phyloP scores from a whole-genome alignment of 2,113 vertebrate genomes.

The Myanophis thanlyinensis region DNA sequence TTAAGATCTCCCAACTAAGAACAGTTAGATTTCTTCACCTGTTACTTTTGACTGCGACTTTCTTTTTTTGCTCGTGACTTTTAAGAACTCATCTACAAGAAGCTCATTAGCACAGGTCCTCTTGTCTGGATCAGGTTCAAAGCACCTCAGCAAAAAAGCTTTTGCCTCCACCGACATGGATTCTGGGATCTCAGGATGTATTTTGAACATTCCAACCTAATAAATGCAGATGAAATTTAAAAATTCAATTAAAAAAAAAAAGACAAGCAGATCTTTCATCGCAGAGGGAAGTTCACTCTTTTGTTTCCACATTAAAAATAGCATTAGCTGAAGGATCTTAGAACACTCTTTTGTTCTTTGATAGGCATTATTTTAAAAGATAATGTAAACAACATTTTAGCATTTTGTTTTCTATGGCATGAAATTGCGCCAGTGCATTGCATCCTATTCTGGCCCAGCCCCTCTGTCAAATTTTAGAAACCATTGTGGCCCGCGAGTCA shows the following conservation, averaged over 20 bases:
- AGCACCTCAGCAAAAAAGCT: conserved; percentile 93
- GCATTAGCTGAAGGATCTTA: not conserved
- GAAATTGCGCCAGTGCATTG: no score
- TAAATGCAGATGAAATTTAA: conserved; percentile 8
- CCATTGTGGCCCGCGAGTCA: no score
- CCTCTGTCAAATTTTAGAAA: no score
- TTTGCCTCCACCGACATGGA: conserved; percentile 97
- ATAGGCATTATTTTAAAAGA: not conserved
- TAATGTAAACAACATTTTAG: not conserved
- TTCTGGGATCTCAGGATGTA: conserved; percentile 97
- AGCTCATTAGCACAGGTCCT: conserved; percentile 86
- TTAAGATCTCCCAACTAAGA: not conserved
- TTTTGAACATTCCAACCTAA: conserved; percentile 99
- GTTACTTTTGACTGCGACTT: conserved; percentile 84
- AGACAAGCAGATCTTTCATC: conserved; percentile 61
- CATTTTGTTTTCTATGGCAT: conserved; percentile 11
- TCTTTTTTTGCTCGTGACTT: conserved; percentile 93
- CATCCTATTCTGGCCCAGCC: no score
- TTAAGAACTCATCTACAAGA: conserved; percentile 93
- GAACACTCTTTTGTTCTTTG: not conserved
- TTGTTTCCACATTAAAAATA: not conserved
- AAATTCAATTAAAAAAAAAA: not conserved
- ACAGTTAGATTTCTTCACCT: conserved; percentile 64
- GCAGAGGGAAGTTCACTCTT: conserved; percentile 64
- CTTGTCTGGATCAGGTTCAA: conserved; percentile 94